Conservation (phyloP, 2,888 invertebrate species). For the Heliconius ismenius region DNA sequence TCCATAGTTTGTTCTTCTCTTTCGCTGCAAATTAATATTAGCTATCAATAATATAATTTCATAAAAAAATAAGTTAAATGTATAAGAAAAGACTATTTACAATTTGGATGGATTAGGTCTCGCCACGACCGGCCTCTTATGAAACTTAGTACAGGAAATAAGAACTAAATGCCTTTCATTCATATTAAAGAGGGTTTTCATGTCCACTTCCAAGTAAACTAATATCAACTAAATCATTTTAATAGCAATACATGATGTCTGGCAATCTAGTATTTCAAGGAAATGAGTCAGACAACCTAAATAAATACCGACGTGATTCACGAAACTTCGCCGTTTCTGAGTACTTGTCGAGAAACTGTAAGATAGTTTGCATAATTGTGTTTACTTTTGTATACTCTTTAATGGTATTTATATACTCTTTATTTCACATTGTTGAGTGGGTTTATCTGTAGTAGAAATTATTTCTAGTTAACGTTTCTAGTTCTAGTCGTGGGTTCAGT, state of each 20-base stretch:
- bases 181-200: conserved; percentile 29
- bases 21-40: too few relatives aligned
- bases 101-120: too few relatives aligned
- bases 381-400: neutral
- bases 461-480: too few relatives aligned
- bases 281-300: conserved; percentile 38
- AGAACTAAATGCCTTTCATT: conserved; percentile 7
- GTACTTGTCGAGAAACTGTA: conserved; percentile 19
- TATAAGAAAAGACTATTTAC: too few relatives aligned
- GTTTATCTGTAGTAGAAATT: too few relatives aligned
- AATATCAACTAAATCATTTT: conserved; percentile 39
- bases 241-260: conserved; percentile 33
- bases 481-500: too few relatives aligned
- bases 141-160: conserved; percentile 5
- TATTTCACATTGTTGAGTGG: too few relatives aligned
- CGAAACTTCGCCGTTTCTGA: conserved; percentile 21
- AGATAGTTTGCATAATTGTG: conserved; percentile 1
- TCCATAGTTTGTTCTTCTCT: too few relatives aligned
- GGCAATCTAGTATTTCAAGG: conserved; percentile 37
- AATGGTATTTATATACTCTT: too few relatives aligned
- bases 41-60: too few relatives aligned
- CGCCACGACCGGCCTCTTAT: neutral
- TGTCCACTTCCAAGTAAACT: conserved; percentile 28
- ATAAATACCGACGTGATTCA: conserved; percentile 35
- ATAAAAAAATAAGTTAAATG: too few relatives aligned